Percentiles rank a stretch among this genome's conserved stretches.
phyloP scores from a whole-genome alignment of 2,797 vertebrate genomes.

The Gymnoscopelus braueri region DNA sequence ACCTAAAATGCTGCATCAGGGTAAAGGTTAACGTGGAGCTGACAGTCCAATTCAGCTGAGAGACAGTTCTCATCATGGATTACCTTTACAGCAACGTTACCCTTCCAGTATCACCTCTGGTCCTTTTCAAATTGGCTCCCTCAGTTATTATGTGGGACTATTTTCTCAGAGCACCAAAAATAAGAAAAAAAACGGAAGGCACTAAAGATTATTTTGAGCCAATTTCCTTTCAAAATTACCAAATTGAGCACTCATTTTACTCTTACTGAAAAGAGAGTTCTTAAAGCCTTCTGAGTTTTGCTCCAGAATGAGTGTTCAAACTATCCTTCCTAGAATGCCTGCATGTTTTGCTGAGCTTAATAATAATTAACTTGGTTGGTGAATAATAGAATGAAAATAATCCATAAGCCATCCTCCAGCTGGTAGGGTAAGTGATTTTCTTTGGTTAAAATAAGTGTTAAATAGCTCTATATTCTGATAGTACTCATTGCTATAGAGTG shows the following conservation, averaged over 20 bases:
- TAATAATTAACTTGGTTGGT: slow-evolving; percentile 43
- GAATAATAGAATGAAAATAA: slow-evolving; percentile 32
- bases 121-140: slow-evolving; percentile 34
- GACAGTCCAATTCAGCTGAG: slow-evolving; percentile 71
- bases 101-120: slow-evolving; percentile 42
- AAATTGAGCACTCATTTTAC: slow-evolving; percentile 12
- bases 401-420: slow-evolving; percentile 39
- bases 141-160: slow-evolving; percentile 9
- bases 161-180: not conserved
- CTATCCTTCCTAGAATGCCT: slow-evolving; percentile 19
- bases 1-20: slow-evolving; percentile 62
- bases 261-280: not conserved
- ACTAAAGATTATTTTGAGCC: not conserved
- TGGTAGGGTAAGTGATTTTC: too few relatives aligned
- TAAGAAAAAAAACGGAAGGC: not conserved
- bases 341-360: slow-evolving; percentile 37
- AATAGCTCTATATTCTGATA: too few relatives aligned
- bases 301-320: slow-evolving; percentile 19
- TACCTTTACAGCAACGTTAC: slow-evolving; percentile 53
- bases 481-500: too few relatives aligned
- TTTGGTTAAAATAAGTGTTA: too few relatives aligned
- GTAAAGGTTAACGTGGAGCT: slow-evolving; percentile 68
- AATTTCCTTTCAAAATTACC: slow-evolving; percentile 17
- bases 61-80: slow-evolving; percentile 74
- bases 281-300: too few relatives aligned